These are phyloP conservation scores for Artemisiospiza belli DNA, from an alignment of 2,113 vertebrate species.

Conservation along the genomic window DNA sequence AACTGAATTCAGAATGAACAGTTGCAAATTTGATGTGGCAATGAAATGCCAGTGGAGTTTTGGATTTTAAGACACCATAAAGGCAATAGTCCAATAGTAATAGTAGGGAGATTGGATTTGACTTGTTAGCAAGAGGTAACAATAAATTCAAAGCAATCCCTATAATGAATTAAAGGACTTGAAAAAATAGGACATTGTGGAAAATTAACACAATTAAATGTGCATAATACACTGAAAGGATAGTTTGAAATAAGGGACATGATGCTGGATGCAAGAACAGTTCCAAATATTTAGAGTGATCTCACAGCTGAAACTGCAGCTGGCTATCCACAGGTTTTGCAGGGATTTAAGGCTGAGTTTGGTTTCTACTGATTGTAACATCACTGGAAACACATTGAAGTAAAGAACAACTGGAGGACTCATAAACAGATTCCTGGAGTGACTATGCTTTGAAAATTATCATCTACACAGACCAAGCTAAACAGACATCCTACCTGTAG, in stretches of 20 bases:
- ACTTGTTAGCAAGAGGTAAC: neutral
- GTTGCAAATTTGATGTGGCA: neutral
- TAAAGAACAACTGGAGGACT: neutral
- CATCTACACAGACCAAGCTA: neutral
- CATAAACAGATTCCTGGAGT: neutral
- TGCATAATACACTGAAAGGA: neutral
- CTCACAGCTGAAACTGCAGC: neutral
- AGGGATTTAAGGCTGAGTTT: neutral
- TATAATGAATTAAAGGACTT: neutral
- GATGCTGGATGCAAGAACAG: neutral
- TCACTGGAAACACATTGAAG: neutral
- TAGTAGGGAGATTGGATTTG: neutral
- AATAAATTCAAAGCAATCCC: neutral
- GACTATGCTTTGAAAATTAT: neutral
- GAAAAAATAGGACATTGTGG: neutral
- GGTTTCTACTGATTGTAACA: neutral
- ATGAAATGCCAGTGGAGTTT: neutral
- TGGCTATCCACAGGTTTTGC: neutral
- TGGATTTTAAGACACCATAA: neutral
- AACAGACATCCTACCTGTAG: neutral
- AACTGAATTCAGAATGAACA: neutral
- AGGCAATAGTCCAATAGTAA: neutral
- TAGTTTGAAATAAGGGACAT: too few species aligned
- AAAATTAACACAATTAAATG: neutral
- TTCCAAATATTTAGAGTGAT: neutral